Conservation (phyloP, 2,113 vertebrate species). For the Alces alces region DNA sequence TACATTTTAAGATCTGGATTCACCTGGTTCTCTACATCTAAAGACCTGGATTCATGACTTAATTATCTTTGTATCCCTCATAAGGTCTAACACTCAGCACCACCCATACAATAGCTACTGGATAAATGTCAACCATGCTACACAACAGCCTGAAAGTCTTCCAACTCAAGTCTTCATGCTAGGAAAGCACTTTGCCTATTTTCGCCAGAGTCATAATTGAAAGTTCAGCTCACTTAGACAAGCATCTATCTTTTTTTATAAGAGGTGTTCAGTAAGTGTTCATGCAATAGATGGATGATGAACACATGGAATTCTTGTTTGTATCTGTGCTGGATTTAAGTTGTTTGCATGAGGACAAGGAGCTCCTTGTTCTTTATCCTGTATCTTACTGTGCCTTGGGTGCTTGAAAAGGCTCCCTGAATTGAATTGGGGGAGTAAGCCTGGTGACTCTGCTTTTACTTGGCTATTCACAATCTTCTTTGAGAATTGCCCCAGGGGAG, state of each 20-base stretch:
- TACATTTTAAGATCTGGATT: neutral
- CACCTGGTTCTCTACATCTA: neutral
- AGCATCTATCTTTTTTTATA: neutral
- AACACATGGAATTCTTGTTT: neutral
- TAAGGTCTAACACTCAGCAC: neutral
- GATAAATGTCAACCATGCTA: neutral
- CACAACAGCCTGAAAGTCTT: neutral
- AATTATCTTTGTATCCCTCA: neutral
- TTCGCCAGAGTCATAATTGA: neutral
- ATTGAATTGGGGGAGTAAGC: neutral
- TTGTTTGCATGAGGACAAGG: neutral
- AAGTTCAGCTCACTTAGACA: neutral
- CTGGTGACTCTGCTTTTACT: neutral
- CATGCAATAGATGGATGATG: neutral
- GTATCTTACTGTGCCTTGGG: neutral
- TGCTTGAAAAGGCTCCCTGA: neutral
- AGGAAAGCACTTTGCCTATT: neutral
- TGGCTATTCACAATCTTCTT: neutral
- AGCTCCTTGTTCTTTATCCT: neutral
- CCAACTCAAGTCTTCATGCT: neutral
- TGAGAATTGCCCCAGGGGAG: neutral
- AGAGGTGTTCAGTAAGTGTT: neutral
- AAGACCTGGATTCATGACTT: neutral
- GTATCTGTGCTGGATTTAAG: neutral
- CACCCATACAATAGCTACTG: neutral